Percentiles rank a stretch among this genome's conserved stretches.
phyloP scores from a whole-genome alignment of 2,888 invertebrate genomes.

The Phyto melanocephala region DNA sequence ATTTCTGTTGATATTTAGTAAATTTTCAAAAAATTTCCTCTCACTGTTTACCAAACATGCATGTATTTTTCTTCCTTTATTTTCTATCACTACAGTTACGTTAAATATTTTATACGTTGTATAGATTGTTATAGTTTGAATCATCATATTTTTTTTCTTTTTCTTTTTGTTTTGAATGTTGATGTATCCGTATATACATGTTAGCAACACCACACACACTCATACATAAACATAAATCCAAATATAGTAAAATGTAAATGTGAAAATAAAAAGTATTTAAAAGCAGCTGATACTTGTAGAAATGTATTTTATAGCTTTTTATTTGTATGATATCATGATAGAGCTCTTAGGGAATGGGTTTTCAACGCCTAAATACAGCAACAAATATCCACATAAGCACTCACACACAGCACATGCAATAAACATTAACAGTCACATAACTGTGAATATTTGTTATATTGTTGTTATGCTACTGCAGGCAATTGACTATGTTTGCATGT shows the following conservation, averaged over 20 bases:
- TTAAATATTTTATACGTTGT: slow-evolving; percentile 29
- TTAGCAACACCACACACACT: neutral
- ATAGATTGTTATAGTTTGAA: slow-evolving; percentile 11
- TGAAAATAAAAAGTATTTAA: slow-evolving; percentile 2
- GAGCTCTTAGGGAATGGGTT: slow-evolving; percentile 14
- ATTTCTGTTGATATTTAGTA: too few relatives aligned
- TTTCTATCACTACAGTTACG: neutral
- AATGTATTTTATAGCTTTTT: slow-evolving; percentile 52
- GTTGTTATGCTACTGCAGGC: neutral
- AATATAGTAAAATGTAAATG: neutral
- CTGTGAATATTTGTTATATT: slow-evolving; percentile 27
- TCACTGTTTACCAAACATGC: neutral
- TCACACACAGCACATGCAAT: neutral
- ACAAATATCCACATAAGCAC: neutral
- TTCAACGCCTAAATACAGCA: neutral
- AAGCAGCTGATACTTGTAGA: slow-evolving; percentile 49
- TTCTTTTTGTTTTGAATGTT: neutral
- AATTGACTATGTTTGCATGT: neutral
- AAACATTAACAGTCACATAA: neutral
- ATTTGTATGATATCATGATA: slow-evolving; percentile 13
- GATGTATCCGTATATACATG: neutral
- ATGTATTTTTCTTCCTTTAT: neutral
- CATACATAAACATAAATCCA: neutral
- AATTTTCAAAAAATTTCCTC: too few relatives aligned
- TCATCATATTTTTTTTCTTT: neutral